phyloP scores from a whole-genome alignment of 2,888 invertebrate species.

The Oscheius myriophilus region DNA sequence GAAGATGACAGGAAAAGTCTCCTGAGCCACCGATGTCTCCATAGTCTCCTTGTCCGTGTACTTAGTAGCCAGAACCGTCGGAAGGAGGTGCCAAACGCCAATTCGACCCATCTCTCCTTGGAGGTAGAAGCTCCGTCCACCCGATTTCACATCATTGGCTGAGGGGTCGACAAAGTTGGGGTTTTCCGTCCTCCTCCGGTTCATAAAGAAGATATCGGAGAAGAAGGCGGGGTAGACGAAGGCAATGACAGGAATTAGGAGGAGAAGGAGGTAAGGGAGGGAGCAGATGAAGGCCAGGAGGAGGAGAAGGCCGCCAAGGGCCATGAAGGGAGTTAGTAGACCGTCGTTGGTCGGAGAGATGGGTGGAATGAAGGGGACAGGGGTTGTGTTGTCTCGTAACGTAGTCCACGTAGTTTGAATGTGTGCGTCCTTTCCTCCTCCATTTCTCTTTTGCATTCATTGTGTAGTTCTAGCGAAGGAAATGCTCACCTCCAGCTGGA shows the following conservation, averaged over 20 bases:
- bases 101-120: slow-evolving; percentile 46
- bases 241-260: slow-evolving; percentile 37
- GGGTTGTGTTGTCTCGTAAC: no score
- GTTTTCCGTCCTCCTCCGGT: slow-evolving; percentile 45
- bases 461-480: slow-evolving; percentile 64
- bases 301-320: background rate
- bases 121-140: slow-evolving; percentile 61
- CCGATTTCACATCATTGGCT: slow-evolving; percentile 54
- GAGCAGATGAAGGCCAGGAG: slow-evolving; percentile 16
- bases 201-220: slow-evolving; percentile 64
- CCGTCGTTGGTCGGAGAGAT: no score
- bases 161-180: slow-evolving; percentile 51
- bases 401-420: background rate
- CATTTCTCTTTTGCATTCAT: slow-evolving; percentile 22
- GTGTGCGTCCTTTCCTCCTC: background rate
- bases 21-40: slow-evolving; percentile 47
- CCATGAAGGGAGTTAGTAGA: no score
- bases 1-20: slow-evolving; percentile 73
- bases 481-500: slow-evolving; percentile 72
- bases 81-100: slow-evolving; percentile 62
- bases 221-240: slow-evolving; percentile 51
- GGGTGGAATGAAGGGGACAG: no score
- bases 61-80: slow-evolving; percentile 44
- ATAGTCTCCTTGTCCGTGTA: slow-evolving; percentile 40
- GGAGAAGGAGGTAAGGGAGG: slow-evolving; percentile 1